Percentiles rank a stretch among this genome's conserved stretches.
Evolutionary conservation across 2,888 invertebrate genomes (phyloP).

Genomic region (Teinopalpus imperialis): DNA sequence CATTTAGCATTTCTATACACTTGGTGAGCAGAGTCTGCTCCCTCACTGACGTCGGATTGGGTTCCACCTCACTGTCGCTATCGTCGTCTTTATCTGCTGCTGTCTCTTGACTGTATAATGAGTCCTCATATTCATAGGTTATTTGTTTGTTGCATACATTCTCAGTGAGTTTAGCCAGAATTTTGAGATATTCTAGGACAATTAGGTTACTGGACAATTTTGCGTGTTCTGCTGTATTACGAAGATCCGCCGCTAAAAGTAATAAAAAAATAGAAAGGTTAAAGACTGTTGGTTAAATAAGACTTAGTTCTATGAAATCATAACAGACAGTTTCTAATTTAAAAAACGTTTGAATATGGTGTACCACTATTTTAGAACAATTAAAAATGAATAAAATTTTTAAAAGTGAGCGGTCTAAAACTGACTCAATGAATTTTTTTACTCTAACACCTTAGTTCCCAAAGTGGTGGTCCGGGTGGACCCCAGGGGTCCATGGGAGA

Average conservation of each 20-base stretch:
- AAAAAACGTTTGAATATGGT: no score
- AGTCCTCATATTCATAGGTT: constrained; percentile 68
- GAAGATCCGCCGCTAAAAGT: constrained; percentile 68
- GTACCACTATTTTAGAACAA: no score
- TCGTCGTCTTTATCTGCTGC: constrained; percentile 81
- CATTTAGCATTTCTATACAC: constrained; percentile 86
- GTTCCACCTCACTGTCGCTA: constrained; percentile 81
- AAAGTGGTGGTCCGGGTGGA: no score
- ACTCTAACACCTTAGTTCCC: no score
- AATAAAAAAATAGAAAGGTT: not conserved
- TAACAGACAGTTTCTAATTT: no score
- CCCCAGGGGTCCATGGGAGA: no score
- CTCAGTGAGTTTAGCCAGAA: constrained; percentile 67
- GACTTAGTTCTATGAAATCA: no score
- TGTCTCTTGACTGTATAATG: constrained; percentile 69
- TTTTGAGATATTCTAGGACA: constrained; percentile 63
- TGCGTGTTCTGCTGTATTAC: constrained; percentile 73
- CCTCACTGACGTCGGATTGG: constrained; percentile 63
- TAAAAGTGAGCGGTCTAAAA: no score
- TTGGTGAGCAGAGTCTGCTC: constrained; percentile 75
- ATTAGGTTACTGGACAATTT: constrained; percentile 81
- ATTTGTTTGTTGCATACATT: constrained; percentile 72
- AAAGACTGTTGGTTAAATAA: no score
- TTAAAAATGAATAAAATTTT: no score
- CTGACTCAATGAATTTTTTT: no score